Conservation (phyloP, 2,888 invertebrate genomes). For the Lepidochitona cinerea region DNA sequence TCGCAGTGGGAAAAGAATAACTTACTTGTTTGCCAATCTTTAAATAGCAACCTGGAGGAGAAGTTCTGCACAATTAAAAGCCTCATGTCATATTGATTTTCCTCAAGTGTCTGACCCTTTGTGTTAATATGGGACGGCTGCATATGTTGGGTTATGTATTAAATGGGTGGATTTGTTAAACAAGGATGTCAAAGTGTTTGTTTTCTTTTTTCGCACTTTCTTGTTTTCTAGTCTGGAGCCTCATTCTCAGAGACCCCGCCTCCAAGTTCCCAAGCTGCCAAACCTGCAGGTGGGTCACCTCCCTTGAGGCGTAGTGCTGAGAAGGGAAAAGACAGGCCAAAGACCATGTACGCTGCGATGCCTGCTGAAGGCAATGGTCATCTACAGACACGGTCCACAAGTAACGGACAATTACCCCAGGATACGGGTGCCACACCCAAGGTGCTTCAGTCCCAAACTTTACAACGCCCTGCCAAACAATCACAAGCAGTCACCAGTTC, state of each 20-base stretch:
- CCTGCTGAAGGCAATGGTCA: not conserved
- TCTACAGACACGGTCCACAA: not conserved
- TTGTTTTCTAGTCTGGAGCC: slow-evolving; percentile 15
- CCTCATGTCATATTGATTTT: no score
- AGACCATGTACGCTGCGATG: slow-evolving; percentile 32
- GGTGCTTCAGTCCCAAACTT: not conserved
- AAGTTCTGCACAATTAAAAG: no score
- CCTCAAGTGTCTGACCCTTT: no score
- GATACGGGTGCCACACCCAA: not conserved
- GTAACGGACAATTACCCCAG: not conserved
- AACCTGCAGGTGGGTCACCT: not conserved
- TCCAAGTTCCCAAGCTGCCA: not conserved
- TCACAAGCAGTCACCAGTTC: not conserved
- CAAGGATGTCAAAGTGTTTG: no score
- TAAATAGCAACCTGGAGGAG: no score
- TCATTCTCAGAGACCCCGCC: not conserved
- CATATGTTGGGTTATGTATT: no score
- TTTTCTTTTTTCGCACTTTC: no score
- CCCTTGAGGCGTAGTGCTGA: not conserved
- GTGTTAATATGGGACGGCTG: no score
- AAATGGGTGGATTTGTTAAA: no score
- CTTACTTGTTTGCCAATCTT: no score
- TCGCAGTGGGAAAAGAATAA: no score
- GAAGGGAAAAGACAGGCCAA: slow-evolving; percentile 17
- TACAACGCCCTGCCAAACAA: not conserved